Conservation (phyloP, 2,888 invertebrate genomes). For the Diloba caeruleocephala region DNA sequence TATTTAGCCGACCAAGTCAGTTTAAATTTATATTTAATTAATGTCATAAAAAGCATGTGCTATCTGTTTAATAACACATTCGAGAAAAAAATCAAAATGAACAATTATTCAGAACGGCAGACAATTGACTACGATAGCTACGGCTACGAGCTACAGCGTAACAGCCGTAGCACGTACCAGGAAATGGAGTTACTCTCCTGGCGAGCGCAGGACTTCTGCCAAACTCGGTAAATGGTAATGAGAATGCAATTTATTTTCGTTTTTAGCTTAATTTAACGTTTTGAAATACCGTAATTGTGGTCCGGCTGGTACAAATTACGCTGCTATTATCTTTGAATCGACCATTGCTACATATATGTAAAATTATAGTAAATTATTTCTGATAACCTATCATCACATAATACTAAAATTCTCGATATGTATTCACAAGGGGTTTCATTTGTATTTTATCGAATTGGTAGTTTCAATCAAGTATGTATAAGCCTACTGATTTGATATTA, state of each 20-base stretch:
- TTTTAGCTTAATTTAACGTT: slow-evolving; percentile 51
- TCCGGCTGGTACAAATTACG: slow-evolving; percentile 29
- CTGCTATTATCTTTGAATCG: slow-evolving; percentile 40
- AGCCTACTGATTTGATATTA: not conserved
- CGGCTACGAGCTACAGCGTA: slow-evolving; percentile 72
- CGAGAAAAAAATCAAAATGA: slow-evolving; percentile 63
- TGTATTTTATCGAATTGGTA: slow-evolving; percentile 20
- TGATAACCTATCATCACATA: slow-evolving; percentile 47
- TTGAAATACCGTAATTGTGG: slow-evolving; percentile 29
- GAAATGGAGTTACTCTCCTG: slow-evolving; percentile 82
- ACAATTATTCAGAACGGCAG: slow-evolving; percentile 75
- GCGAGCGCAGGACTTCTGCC: slow-evolving; percentile 77
- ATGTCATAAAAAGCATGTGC: too few species aligned
- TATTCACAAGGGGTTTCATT: slow-evolving; percentile 39
- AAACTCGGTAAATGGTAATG: slow-evolving; percentile 81
- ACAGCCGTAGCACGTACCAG: slow-evolving; percentile 82
- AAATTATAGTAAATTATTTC: slow-evolving; percentile 44
- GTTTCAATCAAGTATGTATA: slow-evolving; percentile 20
- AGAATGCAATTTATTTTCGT: slow-evolving; percentile 76
- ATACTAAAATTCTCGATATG: slow-evolving; percentile 29
- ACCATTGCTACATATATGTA: slow-evolving; percentile 37
- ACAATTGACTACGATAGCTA: slow-evolving; percentile 73
- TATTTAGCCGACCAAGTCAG: too few species aligned
- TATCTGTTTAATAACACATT: too few species aligned
- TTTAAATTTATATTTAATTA: too few species aligned